Evolutionary conservation across 1,140 invertebrate genomes (phyloP), one percentile per base, ranked within the genome.

Genomic region (Triops longicaudatus): DNA sequence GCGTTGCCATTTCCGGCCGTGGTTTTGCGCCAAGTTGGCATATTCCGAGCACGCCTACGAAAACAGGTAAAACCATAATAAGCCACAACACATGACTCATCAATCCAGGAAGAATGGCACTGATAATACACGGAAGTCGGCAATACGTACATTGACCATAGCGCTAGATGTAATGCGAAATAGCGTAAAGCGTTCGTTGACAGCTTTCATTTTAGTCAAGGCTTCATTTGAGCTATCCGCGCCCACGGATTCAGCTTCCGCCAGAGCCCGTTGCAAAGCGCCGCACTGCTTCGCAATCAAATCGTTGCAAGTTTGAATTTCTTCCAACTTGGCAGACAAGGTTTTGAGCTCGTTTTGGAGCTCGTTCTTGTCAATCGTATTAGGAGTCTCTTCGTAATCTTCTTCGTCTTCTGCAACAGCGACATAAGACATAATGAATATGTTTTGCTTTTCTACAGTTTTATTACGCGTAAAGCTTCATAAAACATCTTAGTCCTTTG

Each of bases 91-190:
- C 22, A 78, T 44, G 28, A 31, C 14, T 77, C 28, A 17, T 75
- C 11, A 76, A 22, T 31, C 14, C 17, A 78, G 17, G 75, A 28
- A 26, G 17, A 14, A 78, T 5, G 43, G 27, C 41, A 42, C 17
- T 26, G 26, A 28, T 26, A 43, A 12, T 37, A 44, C 76, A 28
- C 17, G 42, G 26, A 74, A 79, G 22, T 77, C 27, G 42, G 76
- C 72, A 75, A 77, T 78, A 89, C 92, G 90, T 86, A 96, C 96
- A 86, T 94, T 97, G 77, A 98, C 93, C 94, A 98, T 98, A 26
- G 94, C 93, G 86, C 92, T 96, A 42, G 95, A 94, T 17, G 96
- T 94, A 82, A 98, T 96, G 76, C 95, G 88, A 84, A 98, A 98
- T 6, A 97, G 87, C 2, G 94, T 96, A 1, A 95, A 94, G 80